A percentile compares a stretch with the other conserved stretches of the same genome.
Evolutionary conservation across 2,888 invertebrate genomes (phyloP).

Genomic region (Limnephilus auricula): DNA sequence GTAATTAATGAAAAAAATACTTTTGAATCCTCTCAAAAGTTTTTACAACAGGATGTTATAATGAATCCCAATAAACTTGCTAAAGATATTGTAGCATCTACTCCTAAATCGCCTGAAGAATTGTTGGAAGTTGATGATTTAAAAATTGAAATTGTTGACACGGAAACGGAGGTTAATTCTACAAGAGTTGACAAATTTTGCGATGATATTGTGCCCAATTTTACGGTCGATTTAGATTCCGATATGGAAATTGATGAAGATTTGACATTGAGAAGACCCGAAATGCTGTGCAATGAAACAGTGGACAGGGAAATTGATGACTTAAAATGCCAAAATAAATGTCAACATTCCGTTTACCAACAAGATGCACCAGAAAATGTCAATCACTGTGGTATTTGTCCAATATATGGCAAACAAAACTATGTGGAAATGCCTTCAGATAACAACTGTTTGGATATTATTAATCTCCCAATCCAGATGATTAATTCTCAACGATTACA

Average conservation of each 20-base stretch:
- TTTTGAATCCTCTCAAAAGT: no score
- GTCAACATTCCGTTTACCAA: not conserved
- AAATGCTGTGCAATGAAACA: not conserved
- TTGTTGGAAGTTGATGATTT: not conserved
- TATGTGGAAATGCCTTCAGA: not conserved
- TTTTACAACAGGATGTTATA: no score
- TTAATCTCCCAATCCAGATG: not conserved
- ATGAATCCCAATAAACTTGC: not conserved
- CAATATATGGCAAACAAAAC: not conserved
- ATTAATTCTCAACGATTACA: not conserved
- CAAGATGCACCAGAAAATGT: not conserved
- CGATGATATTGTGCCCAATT: not conserved
- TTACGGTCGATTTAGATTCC: not conserved
- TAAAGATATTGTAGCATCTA: not conserved
- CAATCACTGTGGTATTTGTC: not conserved
- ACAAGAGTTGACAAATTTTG: not conserved
- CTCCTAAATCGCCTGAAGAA: not conserved
- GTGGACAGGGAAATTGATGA: not conserved
- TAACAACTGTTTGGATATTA: not conserved
- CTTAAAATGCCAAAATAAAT: not conserved
- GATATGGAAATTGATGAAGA: conserved; percentile 52
- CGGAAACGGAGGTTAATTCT: not conserved
- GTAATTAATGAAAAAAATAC: no score
- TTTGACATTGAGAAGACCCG: not conserved
- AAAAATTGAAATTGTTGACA: not conserved